Base-by-base conservation (phyloP, 37 sponge, comb jelly and placozoan species). In the Hormiphora californensis region DNA sequence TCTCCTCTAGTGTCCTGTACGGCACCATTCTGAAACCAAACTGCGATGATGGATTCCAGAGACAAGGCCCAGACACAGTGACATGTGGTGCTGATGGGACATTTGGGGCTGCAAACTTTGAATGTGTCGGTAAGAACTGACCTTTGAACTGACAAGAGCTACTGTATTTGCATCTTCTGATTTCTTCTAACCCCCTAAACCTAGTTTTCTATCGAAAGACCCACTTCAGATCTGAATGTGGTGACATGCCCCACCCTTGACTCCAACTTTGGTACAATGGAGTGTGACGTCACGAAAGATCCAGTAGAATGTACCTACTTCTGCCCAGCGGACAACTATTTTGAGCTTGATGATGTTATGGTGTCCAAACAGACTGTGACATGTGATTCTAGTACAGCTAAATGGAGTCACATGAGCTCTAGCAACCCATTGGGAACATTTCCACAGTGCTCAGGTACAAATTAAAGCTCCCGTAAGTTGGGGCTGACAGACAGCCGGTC, bases 211-310 rank as follows among this genome's bases (percentile, higher is more conserved):
- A 49, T 49, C 9, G 9, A 15, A 17, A 49, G 9, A 17, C 9
- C 53, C 9, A 9, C 15, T 57, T 57, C 61, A 57, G 61, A 57
- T 57, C 23, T 57, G 61, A 57, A 57, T 57, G 22, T 57, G 30
- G 61, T 57, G 61, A 57, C 61, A 21, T 57, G 61, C 23, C 61
- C 61, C 30, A 57, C 61, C n/a, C 61, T 57, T 57, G 17, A 57
- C n/a, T 5, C 61, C 27, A 30, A 30, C 27, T 57, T 57, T 12
- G 61, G 61, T 57, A 57, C 61, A 57, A 57, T 57, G 61, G 22
- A 15, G 30, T 57, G 61, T 15, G 22, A 57, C 61, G 27, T 30
- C n/a, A 28, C 61, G 7, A 30, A 5, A 21, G 7, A 23, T 21
- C 61, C 61, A 19, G 61, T 57, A 57, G 9, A 23, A 4, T 57